Evolutionary conservation across 2,888 invertebrate species (phyloP), one percentile per base, ranked within the genome.

Genomic region (Gymnosoma rotundatum): DNA sequence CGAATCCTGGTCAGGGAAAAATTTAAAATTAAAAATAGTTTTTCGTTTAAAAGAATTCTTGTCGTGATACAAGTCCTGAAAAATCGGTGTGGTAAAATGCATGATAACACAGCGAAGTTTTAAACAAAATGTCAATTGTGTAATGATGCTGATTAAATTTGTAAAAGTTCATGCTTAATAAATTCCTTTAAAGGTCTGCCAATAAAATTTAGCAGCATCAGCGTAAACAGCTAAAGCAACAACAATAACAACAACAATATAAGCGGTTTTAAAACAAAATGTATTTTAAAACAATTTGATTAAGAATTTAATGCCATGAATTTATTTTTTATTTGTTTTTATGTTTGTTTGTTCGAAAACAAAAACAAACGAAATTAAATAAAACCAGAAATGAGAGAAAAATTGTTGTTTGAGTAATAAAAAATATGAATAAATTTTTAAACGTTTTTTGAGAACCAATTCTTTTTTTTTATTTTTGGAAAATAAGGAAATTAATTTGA

Each of bases 261-360:
- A 38, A 61, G 69, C 61, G 20, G 58, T 74, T 64, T 70, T 79
- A 48, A 25, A 70, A 78, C 52, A 58, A 67, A 76, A 69, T 73
- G 66, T 69, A 58, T 69, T 80, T 63, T 32, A 74, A 80, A 78
- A 80, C 78, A 74, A 73, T 78, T 84, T 78, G 60, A 78, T 81
- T 84, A 64, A 73, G 61, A 84, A 84, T 84, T 81, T 81, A 78
- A 80, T 73, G 83, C 61, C 83, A 80, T 83, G 83, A 73, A 75
- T 76, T 80, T 75, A 25, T 25, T 25, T 25, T 25, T 50, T 42
- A 12, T 42, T 42, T 32, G 20, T 67, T 66, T 45, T 8, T 66
- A 50, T 56, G 7, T 58, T 36, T 63, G 25, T 50, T 78, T 76
- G 16, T 58, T 73, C n/a, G n/a, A 52, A 70, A 70, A 70, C 12